phyloP scores from a whole-genome alignment of 2,888 invertebrate species.

The Esperia sulphurella region DNA sequence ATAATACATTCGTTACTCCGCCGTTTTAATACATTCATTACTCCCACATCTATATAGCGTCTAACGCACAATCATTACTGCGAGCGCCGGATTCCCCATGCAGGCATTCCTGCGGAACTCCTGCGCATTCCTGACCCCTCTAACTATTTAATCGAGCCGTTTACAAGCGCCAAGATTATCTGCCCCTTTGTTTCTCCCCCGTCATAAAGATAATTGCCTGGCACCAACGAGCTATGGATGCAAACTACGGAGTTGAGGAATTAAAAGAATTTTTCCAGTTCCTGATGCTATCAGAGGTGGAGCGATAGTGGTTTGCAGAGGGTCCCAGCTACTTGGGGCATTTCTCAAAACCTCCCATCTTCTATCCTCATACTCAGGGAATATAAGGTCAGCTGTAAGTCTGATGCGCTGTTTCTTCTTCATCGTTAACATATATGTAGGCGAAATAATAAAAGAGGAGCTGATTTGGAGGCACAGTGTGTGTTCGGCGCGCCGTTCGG shows the following conservation, averaged over 20 bases:
- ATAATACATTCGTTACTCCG: background rate
- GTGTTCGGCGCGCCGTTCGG: too few relatives aligned
- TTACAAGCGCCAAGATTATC: constrained; percentile 3
- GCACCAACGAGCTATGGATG: background rate
- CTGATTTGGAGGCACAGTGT: too few relatives aligned
- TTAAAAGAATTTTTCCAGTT: background rate
- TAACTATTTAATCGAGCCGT: constrained; percentile 8
- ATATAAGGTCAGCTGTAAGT: too few relatives aligned
- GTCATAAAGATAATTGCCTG: background rate
- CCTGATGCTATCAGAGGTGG: too few relatives aligned
- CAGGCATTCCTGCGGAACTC: background rate
- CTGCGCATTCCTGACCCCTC: background rate
- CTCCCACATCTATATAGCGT: background rate
- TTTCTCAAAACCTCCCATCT: too few relatives aligned
- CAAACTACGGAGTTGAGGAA: background rate
- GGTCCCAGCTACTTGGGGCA: too few relatives aligned
- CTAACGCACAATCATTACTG: background rate
- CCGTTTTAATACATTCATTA: background rate
- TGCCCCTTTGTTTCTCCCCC: background rate
- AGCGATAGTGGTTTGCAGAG: too few relatives aligned
- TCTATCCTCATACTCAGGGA: too few relatives aligned
- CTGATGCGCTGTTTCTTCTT: too few relatives aligned
- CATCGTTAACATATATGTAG: too few relatives aligned
- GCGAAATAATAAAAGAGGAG: too few relatives aligned
- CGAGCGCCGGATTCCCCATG: background rate